These are phyloP conservation scores for Orycteropus afer DNA, from an alignment of 2,113 vertebrate genomes.

Conservation along the genomic window DNA sequence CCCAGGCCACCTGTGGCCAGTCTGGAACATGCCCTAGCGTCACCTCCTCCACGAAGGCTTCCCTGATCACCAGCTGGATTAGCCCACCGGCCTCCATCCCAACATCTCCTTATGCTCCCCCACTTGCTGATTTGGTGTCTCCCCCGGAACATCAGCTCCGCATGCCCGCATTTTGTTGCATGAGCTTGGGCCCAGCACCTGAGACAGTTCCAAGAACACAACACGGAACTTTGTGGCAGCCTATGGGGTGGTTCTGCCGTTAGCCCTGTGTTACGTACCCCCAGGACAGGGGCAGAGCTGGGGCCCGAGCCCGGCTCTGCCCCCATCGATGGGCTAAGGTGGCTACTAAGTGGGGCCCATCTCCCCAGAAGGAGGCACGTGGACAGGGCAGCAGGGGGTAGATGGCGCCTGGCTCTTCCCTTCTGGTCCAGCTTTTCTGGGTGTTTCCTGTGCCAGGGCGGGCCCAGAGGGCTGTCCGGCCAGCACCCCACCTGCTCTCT, in stretches of 20 bases:
- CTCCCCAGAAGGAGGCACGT: accelerated
- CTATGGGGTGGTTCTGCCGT: accelerated
- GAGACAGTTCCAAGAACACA: too few species aligned
- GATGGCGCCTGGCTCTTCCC: not conserved
- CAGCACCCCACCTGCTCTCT: conserved; percentile 33
- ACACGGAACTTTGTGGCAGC: too few species aligned
- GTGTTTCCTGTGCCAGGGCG: accelerated
- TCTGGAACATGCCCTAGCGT: not conserved
- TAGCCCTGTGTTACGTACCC: not conserved
- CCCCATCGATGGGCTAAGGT: too few species aligned
- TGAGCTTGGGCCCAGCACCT: too few species aligned
- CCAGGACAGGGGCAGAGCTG: not conserved
- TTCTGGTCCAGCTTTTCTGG: accelerated
- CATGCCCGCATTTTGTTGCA: not conserved
- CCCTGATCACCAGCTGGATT: not conserved
- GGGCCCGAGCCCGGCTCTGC: not conserved
- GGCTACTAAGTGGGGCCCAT: not conserved
- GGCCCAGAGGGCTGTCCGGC: not conserved
- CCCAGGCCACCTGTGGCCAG: accelerated
- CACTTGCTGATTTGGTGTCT: accelerated
- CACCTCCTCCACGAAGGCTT: too few species aligned
- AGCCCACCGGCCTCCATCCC: accelerated
- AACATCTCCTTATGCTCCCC: not conserved
- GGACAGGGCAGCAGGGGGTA: not conserved
- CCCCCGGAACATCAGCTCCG: too few species aligned